Evolutionary conservation across 2,888 invertebrate species (phyloP).

Genomic region (Dendrolimus pini): DNA sequence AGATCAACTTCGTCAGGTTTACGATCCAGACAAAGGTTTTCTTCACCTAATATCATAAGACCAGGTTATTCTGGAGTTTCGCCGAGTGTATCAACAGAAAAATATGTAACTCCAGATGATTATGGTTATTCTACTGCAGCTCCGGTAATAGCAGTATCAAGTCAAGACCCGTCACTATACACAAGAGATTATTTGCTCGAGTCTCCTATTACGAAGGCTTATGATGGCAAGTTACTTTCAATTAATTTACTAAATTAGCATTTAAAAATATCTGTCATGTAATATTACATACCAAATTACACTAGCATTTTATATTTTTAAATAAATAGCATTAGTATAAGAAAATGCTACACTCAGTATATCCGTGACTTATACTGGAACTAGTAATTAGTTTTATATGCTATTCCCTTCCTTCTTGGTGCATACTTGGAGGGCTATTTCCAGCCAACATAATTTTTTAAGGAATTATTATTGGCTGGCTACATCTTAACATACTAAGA

Average conservation of each 20-base stretch:
- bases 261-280: too few relatives aligned
- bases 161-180: slow-evolving; percentile 55
- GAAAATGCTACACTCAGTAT: too few relatives aligned
- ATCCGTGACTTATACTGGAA: too few relatives aligned
- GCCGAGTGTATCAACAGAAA: slow-evolving; percentile 7
- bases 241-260: too few relatives aligned
- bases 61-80: slow-evolving; percentile 19
- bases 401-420: too few relatives aligned
- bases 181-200: slow-evolving; percentile 66
- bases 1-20: slow-evolving; percentile 3
- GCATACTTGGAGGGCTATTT: too few relatives aligned
- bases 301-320: too few relatives aligned
- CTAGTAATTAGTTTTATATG: too few relatives aligned
- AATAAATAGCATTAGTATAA: too few relatives aligned
- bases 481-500: too few relatives aligned
- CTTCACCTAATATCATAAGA: slow-evolving; percentile 18
- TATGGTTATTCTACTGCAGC: slow-evolving; percentile 33
- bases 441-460: too few relatives aligned
- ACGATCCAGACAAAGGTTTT: slow-evolving; percentile 2
- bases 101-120: slow-evolving; percentile 12
- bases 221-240: slow-evolving; percentile 48
- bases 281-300: slow-evolving; percentile 1
- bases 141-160: slow-evolving; percentile 29
- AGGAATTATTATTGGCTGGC: too few relatives aligned
- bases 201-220: slow-evolving; percentile 62